These are phyloP conservation scores for Bactericera cockerelli DNA, from an alignment of 1,140 invertebrate species.

Conservation along the genomic window DNA sequence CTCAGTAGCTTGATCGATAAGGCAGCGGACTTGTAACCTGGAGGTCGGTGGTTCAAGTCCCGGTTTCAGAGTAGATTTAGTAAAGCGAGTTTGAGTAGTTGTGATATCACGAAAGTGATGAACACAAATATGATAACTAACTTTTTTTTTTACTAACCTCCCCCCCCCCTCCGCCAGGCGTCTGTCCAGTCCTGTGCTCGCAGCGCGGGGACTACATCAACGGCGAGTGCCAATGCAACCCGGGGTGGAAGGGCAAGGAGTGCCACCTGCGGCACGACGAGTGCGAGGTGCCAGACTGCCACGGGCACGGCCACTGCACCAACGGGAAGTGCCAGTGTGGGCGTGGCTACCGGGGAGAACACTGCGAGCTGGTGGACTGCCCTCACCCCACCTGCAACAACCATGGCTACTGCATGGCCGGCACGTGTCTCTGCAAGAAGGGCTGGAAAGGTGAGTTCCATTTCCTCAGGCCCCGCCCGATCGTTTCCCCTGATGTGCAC, in stretches of 20 bases:
- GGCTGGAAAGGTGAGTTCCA: slow-evolving; percentile 77
- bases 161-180: slow-evolving; percentile 40
- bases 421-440: slow-evolving; percentile 92
- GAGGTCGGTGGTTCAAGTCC: too few species aligned
- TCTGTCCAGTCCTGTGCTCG: slow-evolving; percentile 89
- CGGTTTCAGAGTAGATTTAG: too few species aligned
- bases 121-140: too few species aligned
- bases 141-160: too few species aligned
- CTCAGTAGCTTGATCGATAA: too few species aligned
- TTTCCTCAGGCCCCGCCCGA: slow-evolving; percentile 63
- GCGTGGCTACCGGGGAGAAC: slow-evolving; percentile 80
- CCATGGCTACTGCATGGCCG: slow-evolving; percentile 89
- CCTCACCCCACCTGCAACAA: slow-evolving; percentile 87
- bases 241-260: slow-evolving; percentile 92
- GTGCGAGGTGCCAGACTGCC: slow-evolving; percentile 87
- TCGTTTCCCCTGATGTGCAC: slow-evolving; percentile 81
- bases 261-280: slow-evolving; percentile 85
- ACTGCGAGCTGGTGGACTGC: slow-evolving; percentile 83
- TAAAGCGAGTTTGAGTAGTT: too few species aligned
- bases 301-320: slow-evolving; percentile 84
- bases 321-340: slow-evolving; percentile 90
- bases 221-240: slow-evolving; percentile 89
- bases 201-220: slow-evolving; percentile 92
- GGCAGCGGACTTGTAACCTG: too few species aligned
- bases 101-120: too few species aligned